Evolutionary conservation across 2,797 vertebrate species (phyloP).

Genomic region (Luscinia luscinia): DNA sequence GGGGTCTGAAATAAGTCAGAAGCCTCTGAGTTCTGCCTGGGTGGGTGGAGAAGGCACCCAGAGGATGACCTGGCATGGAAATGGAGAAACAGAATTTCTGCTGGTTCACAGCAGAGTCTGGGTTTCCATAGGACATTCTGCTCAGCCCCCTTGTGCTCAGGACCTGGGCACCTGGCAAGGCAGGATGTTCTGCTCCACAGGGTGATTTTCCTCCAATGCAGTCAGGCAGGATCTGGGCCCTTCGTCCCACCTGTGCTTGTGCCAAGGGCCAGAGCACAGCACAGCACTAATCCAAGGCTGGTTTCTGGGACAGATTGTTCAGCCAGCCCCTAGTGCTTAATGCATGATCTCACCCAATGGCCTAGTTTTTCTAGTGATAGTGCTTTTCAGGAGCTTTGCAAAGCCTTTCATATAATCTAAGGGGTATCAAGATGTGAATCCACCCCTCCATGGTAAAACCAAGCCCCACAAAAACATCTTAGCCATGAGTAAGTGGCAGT

Average conservation of each 20-base stretch:
- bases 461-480: not conserved
- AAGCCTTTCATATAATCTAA: not conserved
- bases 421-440: constrained; percentile 14
- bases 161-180: not conserved
- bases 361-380: constrained; percentile 69
- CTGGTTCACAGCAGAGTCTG: not conserved
- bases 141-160: fast-evolving
- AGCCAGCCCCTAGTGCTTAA: constrained; percentile 64
- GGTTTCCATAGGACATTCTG: not conserved
- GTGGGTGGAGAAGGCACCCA: not conserved
- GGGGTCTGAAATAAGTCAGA: not conserved
- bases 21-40: not conserved
- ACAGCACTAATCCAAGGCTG: constrained; percentile 57
- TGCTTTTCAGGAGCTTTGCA: constrained; percentile 66
- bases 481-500: not conserved
- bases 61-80: not conserved
- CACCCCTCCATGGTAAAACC: not conserved
- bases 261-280: constrained; percentile 58
- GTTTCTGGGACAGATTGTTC: constrained; percentile 72
- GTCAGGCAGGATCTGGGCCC: constrained; percentile 26
- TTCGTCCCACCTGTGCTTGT: constrained; percentile 37
- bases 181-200: constrained; percentile 24
- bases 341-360: constrained; percentile 70
- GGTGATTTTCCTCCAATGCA: not conserved
- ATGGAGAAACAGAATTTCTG: not conserved